These are phyloP conservation scores for Holothuria leucospilota DNA, from an alignment of 53 echinoderm and acorn worm species.

Conservation along the genomic window DNA sequence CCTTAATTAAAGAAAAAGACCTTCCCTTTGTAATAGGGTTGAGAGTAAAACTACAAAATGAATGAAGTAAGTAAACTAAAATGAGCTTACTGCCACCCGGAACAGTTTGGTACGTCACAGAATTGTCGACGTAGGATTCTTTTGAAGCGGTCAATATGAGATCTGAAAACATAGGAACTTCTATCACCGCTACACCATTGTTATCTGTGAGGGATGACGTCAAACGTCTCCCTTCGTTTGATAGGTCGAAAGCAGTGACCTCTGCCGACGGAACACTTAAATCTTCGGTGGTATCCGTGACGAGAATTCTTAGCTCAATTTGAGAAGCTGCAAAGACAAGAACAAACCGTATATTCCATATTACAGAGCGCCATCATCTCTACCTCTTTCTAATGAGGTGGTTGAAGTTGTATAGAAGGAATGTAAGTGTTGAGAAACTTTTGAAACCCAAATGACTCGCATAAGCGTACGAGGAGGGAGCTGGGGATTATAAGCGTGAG, in stretches of 20 bases:
- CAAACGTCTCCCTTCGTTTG: constrained; percentile 51
- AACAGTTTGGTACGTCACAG: constrained; percentile 50
- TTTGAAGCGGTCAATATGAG: constrained; percentile 66
- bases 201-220: constrained; percentile 39
- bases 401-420: too few species aligned
- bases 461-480: too few species aligned
- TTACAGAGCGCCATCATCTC: neutral
- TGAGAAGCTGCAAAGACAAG: constrained; percentile 47
- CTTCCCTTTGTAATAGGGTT: too few species aligned
- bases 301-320: constrained; percentile 51
- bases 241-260: constrained; percentile 47
- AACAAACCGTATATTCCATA: neutral
- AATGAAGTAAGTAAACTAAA: neutral
- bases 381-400: too few species aligned
- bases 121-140: constrained; percentile 45
- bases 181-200: constrained; percentile 63
- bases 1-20: too few species aligned
- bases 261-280: constrained; percentile 51
- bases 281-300: constrained; percentile 31
- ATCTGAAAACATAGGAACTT: constrained; percentile 48
- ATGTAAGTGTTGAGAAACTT: too few species aligned
- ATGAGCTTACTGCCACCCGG: constrained; percentile 64
- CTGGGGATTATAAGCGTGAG: too few species aligned
- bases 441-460: too few species aligned
- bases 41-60: too few species aligned